phyloP scores from a whole-genome alignment of 2,888 invertebrate genomes.

The Caenorhabditis sp. region DNA sequence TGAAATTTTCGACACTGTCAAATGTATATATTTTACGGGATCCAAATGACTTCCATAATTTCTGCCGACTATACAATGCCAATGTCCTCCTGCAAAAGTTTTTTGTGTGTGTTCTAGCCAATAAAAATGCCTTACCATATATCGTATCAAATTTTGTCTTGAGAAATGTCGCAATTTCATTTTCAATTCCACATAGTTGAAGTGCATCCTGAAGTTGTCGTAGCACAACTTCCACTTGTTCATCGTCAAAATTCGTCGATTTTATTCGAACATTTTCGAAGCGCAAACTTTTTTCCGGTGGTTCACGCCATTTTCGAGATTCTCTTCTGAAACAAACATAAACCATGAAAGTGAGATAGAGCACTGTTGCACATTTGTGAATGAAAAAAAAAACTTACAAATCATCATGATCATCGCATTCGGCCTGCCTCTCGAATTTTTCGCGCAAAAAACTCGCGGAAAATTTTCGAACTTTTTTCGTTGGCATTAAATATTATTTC shows the following conservation, averaged over 20 bases:
- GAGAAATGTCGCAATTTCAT: constrained; percentile 50
- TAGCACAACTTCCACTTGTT: constrained; percentile 32
- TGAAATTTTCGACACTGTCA: constrained; percentile 48
- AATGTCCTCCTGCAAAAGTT: constrained; percentile 31
- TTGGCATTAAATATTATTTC: not conserved
- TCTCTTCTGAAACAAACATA: constrained; percentile 48
- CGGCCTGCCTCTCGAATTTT: constrained; percentile 28
- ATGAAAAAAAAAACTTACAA: constrained; percentile 27
- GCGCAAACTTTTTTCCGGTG: constrained; percentile 44
- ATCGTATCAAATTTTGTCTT: constrained; percentile 44
- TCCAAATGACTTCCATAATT: constrained; percentile 53
- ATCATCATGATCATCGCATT: constrained; percentile 28
- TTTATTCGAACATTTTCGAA: constrained; percentile 38
- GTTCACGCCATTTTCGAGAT: constrained; percentile 49
- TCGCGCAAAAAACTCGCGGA: constrained; percentile 26
- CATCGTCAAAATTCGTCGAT: constrained; percentile 29
- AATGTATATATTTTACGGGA: constrained; percentile 43
- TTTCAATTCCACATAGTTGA: constrained; percentile 48
- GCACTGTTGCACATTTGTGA: no score
- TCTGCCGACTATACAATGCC: constrained; percentile 52
- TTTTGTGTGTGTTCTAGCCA: not conserved
- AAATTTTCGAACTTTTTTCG: constrained; percentile 11
- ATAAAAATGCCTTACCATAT: constrained; percentile 22
- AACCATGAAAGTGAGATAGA: no score
- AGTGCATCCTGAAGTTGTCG: constrained; percentile 41